A percentile compares a stretch with the other conserved stretches of the same genome.
Conservation (phyloP, 23 tunicate genomes). For the Styela clava region DNA sequence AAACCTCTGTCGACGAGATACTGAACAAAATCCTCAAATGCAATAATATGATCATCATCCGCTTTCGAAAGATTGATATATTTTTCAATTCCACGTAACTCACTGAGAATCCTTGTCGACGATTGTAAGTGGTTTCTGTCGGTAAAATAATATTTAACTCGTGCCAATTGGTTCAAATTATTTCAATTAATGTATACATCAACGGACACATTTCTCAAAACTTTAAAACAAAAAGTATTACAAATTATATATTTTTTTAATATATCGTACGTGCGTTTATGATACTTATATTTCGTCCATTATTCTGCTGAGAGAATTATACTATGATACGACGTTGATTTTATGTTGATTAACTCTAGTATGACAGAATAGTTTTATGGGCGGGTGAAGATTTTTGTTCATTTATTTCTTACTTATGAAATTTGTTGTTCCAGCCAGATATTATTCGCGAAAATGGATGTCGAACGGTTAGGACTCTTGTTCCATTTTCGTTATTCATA, state of each 20-base stretch:
- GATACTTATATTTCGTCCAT: too few species aligned
- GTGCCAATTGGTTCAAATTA: not conserved
- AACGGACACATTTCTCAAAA: too few species aligned
- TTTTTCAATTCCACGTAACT: slow-evolving; percentile 28
- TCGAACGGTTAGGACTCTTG: slow-evolving; percentile 43
- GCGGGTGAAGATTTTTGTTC: too few species aligned
- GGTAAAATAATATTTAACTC: not conserved
- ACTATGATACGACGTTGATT: too few species aligned
- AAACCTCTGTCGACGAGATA: slow-evolving; percentile 41
- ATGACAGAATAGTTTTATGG: too few species aligned
- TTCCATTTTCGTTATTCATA: slow-evolving; percentile 7
- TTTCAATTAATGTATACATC: too few species aligned
- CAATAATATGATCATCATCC: slow-evolving; percentile 44
- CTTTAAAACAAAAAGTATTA: too few species aligned
- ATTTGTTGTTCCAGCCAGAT: slow-evolving; percentile 65
- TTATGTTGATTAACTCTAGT: too few species aligned
- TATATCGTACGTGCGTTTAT: too few species aligned
- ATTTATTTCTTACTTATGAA: slow-evolving; percentile 39
- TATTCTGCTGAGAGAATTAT: too few species aligned
- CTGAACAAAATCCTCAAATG: slow-evolving; percentile 56
- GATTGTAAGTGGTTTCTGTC: slow-evolving; percentile 33
- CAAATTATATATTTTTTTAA: not conserved
- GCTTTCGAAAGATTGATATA: slow-evolving; percentile 30
- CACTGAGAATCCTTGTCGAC: slow-evolving; percentile 28
- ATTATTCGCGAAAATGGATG: slow-evolving; percentile 55